Evolutionary conservation across 2,113 vertebrate species (phyloP), one percentile per base, ranked within the genome.

Genomic region (Mesocricetus auratus): DNA sequence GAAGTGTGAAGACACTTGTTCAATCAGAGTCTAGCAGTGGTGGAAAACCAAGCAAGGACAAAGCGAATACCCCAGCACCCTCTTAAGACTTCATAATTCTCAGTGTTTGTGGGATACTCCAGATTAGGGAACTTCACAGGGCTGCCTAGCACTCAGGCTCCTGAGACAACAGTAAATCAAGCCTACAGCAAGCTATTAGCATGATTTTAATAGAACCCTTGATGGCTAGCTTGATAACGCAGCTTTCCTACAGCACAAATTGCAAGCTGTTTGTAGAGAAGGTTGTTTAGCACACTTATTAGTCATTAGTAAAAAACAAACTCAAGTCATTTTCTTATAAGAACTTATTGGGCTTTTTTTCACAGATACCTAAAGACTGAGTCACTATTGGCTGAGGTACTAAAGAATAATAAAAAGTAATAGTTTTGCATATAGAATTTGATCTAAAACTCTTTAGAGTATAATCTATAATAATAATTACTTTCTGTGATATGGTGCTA

Each of bases 281-380:
- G 17, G 39, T n/a, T 88, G 71, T 47, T 86, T 74, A 73, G 22
- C 36, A 64, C 74, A 50, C 74, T 82, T 53, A n/a, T n/a, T 78
- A 86, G 39, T 50, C 47, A 77, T 47, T 50, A 91, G 87, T 42
- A 87, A 50, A 93, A 93, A 81, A 42, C 66, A 69, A 94, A 31
- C 39, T 50, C 17, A 86, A 60, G 39, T 90, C 50, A 88, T 42
- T 92, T 64, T 90, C 39, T 75, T 94, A 1, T 60, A 50, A 83
- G 31, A 87, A 53, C 9, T 56, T 82, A 94, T 12, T 62, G 31
- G 60, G 24, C 56, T 95, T 56, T 26, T 26, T 87, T 87, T 86
- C 89, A 74, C 12, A 77, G 47, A 62, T 56, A 42, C 69, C 58
- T 58, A 68, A 42, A 87, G 87, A 58, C 22, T 31, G 53, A 87